Evolutionary conservation across 2,797 vertebrate species (phyloP), one percentile per base, ranked within the genome.

Genomic region (Mastacembelus armatus): DNA sequence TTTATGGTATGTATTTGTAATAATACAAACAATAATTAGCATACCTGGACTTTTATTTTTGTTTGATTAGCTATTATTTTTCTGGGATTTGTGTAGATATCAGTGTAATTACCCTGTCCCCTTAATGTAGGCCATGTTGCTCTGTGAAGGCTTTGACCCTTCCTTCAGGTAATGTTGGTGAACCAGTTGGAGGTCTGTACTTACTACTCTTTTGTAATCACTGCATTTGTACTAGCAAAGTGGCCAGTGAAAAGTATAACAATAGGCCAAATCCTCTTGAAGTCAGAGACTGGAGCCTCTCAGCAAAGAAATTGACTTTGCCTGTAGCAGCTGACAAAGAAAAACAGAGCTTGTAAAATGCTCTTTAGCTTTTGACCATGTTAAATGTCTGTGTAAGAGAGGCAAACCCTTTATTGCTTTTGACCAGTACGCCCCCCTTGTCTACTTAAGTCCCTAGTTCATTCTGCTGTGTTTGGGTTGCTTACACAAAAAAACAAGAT

Each of bases 341-440:
- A 64, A 62, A 63, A 80, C 45, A 8, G 9, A 4, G 33, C 32
- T 56, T 8, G 29, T 50, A 54, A 61, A n/a, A 22, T 30, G 47
- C 59, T 77, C 59, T 71, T 63, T 24, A 75, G 47, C 54, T 66
- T 83, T 52, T 68, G 54, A 71, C 38, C 38, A 24, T 11, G n/a
- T 57, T 66, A 40, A 51, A 48, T 67, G 71, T 74, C 24, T 63
- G 27, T 18, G 10, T 24, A 56, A 75, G 22, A 49, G 52, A 65
- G 39, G 27, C 38, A 14, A 18, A 10, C 38, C 72, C 32, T 66
- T 71, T 78, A 81, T 78, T 84, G 59, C 77, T 68, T 78, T 64
- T 84, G 77, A 81, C 78, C 71, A 48, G 67, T 36, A 40, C 63
- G 62, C 52, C 65, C 76, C 63, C 39, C 49, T 24, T 2, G 26